phyloP scores from a whole-genome alignment of 2,888 invertebrate species.

The Argyresthia albistria region DNA sequence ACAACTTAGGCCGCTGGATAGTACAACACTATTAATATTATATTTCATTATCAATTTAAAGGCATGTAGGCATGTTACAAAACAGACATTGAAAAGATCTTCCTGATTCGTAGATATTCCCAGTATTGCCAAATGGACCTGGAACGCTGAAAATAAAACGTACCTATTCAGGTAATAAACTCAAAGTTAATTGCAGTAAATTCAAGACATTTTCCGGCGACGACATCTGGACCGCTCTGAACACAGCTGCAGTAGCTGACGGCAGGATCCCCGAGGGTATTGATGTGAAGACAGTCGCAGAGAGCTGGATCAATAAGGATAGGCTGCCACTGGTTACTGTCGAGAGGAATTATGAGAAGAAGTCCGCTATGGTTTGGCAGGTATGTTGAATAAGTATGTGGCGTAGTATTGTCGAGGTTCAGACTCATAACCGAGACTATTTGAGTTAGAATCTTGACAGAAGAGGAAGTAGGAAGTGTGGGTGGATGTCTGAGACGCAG shows the following conservation, averaged over 20 bases:
- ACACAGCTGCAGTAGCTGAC: constrained; percentile 76
- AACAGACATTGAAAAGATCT: not conserved
- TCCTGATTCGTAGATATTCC: not conserved
- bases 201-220: constrained; percentile 84
- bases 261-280: constrained; percentile 60
- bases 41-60: too few relatives aligned
- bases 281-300: constrained; percentile 78
- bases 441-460: too few relatives aligned
- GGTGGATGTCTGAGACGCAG: too few relatives aligned
- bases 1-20: too few relatives aligned
- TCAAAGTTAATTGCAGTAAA: constrained; percentile 54
- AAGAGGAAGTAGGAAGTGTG: too few relatives aligned
- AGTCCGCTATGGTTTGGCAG: constrained; percentile 76
- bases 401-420: too few relatives aligned
- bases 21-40: too few relatives aligned
- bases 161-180: not conserved
- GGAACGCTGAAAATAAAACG: too few relatives aligned
- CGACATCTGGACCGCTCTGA: constrained; percentile 84
- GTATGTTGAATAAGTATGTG: constrained; percentile 30
- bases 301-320: constrained; percentile 87
- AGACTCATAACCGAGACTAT: too few relatives aligned
- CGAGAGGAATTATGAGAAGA: constrained; percentile 76
- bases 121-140: too few relatives aligned
- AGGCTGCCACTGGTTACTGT: constrained; percentile 83
- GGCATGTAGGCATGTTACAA: too few relatives aligned